phyloP scores from a whole-genome alignment of 2,888 invertebrate species.

The Cosmia trapezina region DNA sequence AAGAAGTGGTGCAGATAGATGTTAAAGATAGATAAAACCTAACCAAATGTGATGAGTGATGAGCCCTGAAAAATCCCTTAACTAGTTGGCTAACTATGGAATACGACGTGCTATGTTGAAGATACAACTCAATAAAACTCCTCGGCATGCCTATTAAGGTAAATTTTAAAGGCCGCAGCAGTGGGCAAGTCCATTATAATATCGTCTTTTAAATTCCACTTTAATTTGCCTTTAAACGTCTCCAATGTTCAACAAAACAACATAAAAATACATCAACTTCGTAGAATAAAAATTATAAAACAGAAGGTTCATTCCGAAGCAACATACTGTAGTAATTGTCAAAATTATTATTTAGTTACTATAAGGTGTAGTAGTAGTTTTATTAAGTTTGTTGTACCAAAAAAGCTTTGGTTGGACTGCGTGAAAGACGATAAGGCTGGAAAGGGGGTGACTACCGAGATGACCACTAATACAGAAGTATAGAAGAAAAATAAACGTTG shows the following conservation, averaged over 20 bases:
- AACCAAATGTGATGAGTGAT: not conserved
- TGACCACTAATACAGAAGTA: no score
- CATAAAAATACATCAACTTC: slow-evolving; percentile 40
- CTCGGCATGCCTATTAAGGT: not conserved
- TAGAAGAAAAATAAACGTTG: no score
- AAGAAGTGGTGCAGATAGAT: not conserved
- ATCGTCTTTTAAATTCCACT: slow-evolving; percentile 15
- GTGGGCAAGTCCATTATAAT: slow-evolving; percentile 23
- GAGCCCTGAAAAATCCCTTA: not conserved
- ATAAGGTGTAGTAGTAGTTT: not conserved
- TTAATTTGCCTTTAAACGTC: slow-evolving; percentile 43
- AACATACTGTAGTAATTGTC: not conserved
- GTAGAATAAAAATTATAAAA: not conserved
- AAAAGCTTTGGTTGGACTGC: no score
- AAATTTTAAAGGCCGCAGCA: no score
- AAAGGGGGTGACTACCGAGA: no score
- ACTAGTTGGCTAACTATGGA: not conserved
- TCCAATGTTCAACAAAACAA: slow-evolving; percentile 36
- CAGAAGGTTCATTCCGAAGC: slow-evolving; percentile 22
- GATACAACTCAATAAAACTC: not conserved
- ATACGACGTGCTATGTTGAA: not conserved
- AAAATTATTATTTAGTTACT: not conserved
- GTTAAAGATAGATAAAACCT: not conserved
- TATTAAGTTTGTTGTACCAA: no score
- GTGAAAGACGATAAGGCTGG: no score